Base-by-base conservation (phyloP, 1,140 invertebrate species). In the Drosophila kohkoa region DNA sequence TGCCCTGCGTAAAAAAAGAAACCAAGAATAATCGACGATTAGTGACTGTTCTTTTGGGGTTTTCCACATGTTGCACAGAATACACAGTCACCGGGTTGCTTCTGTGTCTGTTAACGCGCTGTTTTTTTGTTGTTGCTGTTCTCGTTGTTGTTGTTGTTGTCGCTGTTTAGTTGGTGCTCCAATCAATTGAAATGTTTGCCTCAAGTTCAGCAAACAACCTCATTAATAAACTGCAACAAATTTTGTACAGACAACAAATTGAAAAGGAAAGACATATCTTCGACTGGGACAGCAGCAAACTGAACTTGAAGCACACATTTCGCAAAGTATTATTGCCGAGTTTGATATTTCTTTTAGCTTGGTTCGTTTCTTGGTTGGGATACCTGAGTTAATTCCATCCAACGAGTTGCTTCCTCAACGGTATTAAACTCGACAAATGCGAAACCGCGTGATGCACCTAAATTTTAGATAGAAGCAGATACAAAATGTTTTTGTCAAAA, bases 331-430 rank as follows among this genome's bases (percentile, higher is more conserved):
- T 75, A 59, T 15, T 43, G 63, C 32, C 71, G 75, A 60, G 52
- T 45, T 75, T 75, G 20, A 8, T 46, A 25, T 64, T 65, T 11
- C 16, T 59, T 63, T 38, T 64, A 52, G 13, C 30, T 59, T 69
- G 43, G 46, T 77, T 76, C 57, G 52, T 78, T 67, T 68, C 58
- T 86, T 86, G 69, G 69, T 77, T 81, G 72, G 79, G 93, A 93
- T 96, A 98, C 97, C 96, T 98, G 96, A 95, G 97, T 98, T 93
- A 96, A 95, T 93, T 98, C 97, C 96, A 99, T 98, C 97, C 97
- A 98, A 87, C 95, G 95, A 93, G 95, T 95, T 82, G 98, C 97
- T 94, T 98, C 97, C 93, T 96, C 95, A 92, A 97, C 94, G 93
- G 96, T 96, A 93, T 95, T 95, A 96, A 99, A 99, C 95, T 99